A percentile compares a stretch with the other conserved stretches of the same genome.
These are phyloP conservation scores for Pantherophis guttatus DNA, from an alignment of 2,113 vertebrate genomes.

Conservation along the genomic window DNA sequence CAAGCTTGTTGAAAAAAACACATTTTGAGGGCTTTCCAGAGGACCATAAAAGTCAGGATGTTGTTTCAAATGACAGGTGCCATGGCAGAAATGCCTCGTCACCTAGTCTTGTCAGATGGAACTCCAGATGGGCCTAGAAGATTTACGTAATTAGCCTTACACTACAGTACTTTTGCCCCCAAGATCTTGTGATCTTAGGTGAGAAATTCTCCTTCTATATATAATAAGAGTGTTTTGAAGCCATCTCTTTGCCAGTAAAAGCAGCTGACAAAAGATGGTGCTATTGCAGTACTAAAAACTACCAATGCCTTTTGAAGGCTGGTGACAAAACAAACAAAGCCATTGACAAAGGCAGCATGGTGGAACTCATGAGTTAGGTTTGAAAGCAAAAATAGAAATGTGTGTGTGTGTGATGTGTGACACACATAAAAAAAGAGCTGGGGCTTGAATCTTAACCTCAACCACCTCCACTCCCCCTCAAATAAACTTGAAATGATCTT, in stretches of 20 bases:
- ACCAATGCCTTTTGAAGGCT: neutral
- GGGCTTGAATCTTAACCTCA: neutral
- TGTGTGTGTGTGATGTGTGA: neutral
- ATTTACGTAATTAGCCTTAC: neutral
- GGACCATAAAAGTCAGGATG: neutral
- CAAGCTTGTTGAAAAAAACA: neutral
- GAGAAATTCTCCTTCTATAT: neutral
- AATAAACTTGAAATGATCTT: neutral
- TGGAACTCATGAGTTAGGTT: neutral
- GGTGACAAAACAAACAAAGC: neutral
- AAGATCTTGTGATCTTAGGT: neutral
- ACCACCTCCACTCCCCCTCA: neutral
- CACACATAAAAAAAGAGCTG: neutral
- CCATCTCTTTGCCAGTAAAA: neutral
- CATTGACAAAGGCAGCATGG: neutral
- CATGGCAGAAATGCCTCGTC: neutral
- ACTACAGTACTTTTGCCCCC: neutral
- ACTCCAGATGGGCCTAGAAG: neutral
- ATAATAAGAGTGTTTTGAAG: neutral
- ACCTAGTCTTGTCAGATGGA: neutral
- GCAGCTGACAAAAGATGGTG: neutral
- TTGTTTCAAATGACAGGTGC: neutral
- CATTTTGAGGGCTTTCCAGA: neutral
- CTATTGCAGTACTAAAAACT: neutral
- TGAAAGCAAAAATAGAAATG: neutral